Evolutionary conservation across 2,888 invertebrate genomes (phyloP).

Genomic region (Rhyacophila evoluta): DNA sequence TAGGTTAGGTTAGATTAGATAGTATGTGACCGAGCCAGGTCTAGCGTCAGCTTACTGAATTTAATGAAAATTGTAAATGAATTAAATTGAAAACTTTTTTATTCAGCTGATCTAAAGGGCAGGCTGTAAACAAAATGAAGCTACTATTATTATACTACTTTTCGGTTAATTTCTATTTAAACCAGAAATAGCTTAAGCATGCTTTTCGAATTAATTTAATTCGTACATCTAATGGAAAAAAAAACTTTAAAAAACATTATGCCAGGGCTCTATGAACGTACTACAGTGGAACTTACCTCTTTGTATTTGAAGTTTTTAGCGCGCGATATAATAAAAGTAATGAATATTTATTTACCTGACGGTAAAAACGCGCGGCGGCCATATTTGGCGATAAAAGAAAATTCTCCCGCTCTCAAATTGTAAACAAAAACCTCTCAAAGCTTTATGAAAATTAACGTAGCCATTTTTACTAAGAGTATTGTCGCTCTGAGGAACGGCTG

Average conservation of each 20-base stretch:
- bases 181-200: too few species aligned
- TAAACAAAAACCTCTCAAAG: constrained; percentile 24
- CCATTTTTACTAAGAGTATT: background rate
- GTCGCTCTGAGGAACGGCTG: background rate
- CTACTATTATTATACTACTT: too few species aligned
- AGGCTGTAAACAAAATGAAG: too few species aligned
- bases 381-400: constrained; percentile 24
- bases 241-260: background rate
- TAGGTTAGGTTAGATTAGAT: too few species aligned
- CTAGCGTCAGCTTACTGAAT: too few species aligned
- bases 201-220: background rate
- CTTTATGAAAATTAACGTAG: constrained; percentile 22
- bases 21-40: too few species aligned
- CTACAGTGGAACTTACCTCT: background rate
- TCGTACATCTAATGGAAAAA: too few species aligned
- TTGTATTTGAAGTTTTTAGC: constrained; percentile 13
- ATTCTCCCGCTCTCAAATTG: constrained; percentile 14
- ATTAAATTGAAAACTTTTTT: too few species aligned
- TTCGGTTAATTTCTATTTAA: too few species aligned
- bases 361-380: background rate
- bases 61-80: too few species aligned
- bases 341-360: constrained; percentile 17
- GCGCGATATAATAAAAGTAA: constrained; percentile 9
- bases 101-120: too few species aligned
- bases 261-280: background rate